phyloP scores from a whole-genome alignment of 2,888 invertebrate genomes.

The Empis stercorea region DNA sequence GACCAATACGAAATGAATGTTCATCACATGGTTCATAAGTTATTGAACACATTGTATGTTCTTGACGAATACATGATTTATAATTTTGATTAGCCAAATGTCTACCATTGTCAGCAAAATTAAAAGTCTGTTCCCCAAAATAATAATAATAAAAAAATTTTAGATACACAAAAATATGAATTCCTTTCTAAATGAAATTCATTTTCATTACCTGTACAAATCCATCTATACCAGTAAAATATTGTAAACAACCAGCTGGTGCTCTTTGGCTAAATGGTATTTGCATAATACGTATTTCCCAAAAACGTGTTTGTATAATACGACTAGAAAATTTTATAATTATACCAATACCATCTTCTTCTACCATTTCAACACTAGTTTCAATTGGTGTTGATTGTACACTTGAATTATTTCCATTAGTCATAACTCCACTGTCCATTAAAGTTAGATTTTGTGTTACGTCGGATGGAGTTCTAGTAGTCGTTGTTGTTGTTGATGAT shows the following conservation, averaged over 20 bases:
- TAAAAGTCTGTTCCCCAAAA: slow-evolving; percentile 67
- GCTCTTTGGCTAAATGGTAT: slow-evolving; percentile 65
- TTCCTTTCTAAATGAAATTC: too few species aligned
- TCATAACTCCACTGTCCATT: not conserved
- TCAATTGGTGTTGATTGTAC: not conserved
- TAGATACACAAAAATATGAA: too few species aligned
- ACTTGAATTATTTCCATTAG: not conserved
- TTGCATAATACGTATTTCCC: slow-evolving; percentile 66
- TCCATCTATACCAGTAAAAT: slow-evolving; percentile 49
- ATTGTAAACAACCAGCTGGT: slow-evolving; percentile 66
- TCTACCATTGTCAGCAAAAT: slow-evolving; percentile 70
- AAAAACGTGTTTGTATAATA: slow-evolving; percentile 54
- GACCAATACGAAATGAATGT: slow-evolving; percentile 63
- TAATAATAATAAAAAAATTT: too few species aligned
- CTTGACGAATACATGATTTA: slow-evolving; percentile 59
- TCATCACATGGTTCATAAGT: slow-evolving; percentile 62
- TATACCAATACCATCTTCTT: slow-evolving; percentile 24
- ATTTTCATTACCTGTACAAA: slow-evolving; percentile 25
- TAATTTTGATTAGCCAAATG: slow-evolving; percentile 70
- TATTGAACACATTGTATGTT: slow-evolving; percentile 57
- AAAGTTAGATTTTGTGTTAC: not conserved
- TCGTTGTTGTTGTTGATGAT: slow-evolving; percentile 16
- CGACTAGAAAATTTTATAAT: slow-evolving; percentile 44
- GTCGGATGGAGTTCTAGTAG: not conserved
- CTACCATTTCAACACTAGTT: slow-evolving; percentile 12